A percentile compares a stretch with the other conserved stretches of the same genome.
These are phyloP conservation scores for Exephanes ischioxanthus DNA, from an alignment of 2,888 invertebrate genomes.

Conservation along the genomic window DNA sequence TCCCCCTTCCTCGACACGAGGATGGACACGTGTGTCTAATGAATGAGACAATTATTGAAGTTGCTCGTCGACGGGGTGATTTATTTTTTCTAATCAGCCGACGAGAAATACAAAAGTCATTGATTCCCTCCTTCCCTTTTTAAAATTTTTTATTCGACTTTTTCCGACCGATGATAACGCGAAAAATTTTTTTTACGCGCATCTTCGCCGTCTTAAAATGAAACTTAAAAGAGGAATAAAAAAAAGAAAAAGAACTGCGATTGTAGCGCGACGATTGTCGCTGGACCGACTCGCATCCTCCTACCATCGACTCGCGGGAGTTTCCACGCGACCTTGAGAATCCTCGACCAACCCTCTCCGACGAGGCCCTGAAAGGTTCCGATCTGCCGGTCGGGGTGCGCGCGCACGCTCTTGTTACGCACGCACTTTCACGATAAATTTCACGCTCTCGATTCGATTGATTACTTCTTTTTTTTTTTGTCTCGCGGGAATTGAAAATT, in stretches of 20 bases:
- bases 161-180: background rate
- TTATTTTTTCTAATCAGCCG: background rate
- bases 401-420: constrained; percentile 23
- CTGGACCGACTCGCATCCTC: constrained; percentile 35
- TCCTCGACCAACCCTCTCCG: constrained; percentile 47
- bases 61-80: background rate
- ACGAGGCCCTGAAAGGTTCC: constrained; percentile 47
- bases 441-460: constrained; percentile 7
- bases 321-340: constrained; percentile 63
- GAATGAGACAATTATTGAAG: constrained; percentile 9
- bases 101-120: background rate
- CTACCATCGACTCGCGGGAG: constrained; percentile 66
- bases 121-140: background rate
- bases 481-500: background rate
- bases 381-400: background rate
- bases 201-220: background rate
- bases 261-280: background rate
- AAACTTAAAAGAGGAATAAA: background rate
- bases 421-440: constrained; percentile 19
- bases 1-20: too few relatives aligned
- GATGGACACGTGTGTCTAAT: background rate
- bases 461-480: background rate
- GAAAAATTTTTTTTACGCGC: background rate
- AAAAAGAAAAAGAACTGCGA: background rate
- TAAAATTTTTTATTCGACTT: too few relatives aligned